These are phyloP conservation scores for Sepioteuthis lessoniana DNA, from an alignment of 2,888 invertebrate species.

Conservation along the genomic window DNA sequence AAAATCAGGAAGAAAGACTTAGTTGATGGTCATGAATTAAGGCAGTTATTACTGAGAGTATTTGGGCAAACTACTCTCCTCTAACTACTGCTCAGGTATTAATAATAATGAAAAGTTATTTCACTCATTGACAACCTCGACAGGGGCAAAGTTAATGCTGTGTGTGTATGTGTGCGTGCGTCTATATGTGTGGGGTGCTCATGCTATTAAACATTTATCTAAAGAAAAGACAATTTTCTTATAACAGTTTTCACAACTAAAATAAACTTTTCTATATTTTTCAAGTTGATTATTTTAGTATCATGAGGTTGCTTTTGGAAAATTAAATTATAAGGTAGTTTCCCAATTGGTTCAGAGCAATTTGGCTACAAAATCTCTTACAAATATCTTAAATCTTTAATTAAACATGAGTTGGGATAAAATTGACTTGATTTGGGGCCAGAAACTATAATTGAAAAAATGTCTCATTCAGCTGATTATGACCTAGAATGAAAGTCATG, in stretches of 20 bases:
- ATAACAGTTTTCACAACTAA: neutral
- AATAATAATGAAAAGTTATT: no score
- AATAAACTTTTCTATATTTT: neutral
- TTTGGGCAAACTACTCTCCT: no score
- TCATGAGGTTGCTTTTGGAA: neutral
- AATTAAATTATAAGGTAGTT: neutral
- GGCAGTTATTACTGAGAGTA: no score
- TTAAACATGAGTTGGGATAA: slow-evolving; percentile 21
- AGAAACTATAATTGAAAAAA: slow-evolving; percentile 14
- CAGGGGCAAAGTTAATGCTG: no score
- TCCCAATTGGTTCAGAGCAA: slow-evolving; percentile 25
- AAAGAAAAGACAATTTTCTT: neutral
- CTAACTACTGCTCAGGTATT: no score
- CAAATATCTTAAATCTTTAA: neutral
- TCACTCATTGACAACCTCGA: no score
- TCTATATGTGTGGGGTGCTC: no score
- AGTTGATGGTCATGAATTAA: no score
- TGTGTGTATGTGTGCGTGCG: no score
- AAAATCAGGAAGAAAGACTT: no score
- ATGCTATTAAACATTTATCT: no score
- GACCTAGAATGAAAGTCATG: neutral
- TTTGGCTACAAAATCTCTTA: neutral
- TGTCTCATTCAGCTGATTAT: neutral
- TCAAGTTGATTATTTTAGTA: neutral
- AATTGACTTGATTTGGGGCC: neutral